A percentile compares a stretch with the other conserved stretches of the same genome.
phyloP scores from a whole-genome alignment of 2,888 invertebrate species.

The Axea sp. region DNA sequence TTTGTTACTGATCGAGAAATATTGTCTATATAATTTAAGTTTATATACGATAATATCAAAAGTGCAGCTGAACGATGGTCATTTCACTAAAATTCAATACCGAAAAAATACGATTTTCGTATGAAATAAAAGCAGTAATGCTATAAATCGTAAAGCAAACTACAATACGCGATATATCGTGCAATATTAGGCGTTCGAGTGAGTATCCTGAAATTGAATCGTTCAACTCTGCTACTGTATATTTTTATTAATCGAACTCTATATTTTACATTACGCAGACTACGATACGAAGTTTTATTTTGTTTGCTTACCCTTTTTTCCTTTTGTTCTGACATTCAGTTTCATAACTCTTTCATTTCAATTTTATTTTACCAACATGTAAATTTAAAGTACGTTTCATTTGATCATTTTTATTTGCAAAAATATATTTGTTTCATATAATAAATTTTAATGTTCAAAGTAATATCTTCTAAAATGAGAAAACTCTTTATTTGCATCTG shows the following conservation, averaged over 20 bases:
- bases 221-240: neutral
- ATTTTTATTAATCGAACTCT: slow-evolving; percentile 10
- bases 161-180: slow-evolving; percentile 2
- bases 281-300: neutral
- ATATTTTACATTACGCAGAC: neutral
- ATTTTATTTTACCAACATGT: too few relatives aligned
- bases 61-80: neutral
- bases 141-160: slow-evolving; percentile 12
- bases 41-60: slow-evolving; percentile 4
- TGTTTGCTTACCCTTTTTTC: too few relatives aligned
- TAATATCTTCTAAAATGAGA: too few relatives aligned
- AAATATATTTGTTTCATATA: too few relatives aligned
- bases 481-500: too few relatives aligned
- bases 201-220: slow-evolving; percentile 1
- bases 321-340: too few relatives aligned
- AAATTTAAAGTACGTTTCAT: too few relatives aligned
- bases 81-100: neutral
- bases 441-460: too few relatives aligned
- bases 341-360: too few relatives aligned
- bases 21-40: too few relatives aligned
- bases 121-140: neutral
- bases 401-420: too few relatives aligned
- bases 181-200: neutral
- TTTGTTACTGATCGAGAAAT: too few relatives aligned
- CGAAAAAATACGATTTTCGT: slow-evolving; percentile 8